Percentiles rank a stretch among this genome's conserved stretches.
Conservation (phyloP, 2,797 vertebrate genomes). For the Anguilla megastoma region DNA sequence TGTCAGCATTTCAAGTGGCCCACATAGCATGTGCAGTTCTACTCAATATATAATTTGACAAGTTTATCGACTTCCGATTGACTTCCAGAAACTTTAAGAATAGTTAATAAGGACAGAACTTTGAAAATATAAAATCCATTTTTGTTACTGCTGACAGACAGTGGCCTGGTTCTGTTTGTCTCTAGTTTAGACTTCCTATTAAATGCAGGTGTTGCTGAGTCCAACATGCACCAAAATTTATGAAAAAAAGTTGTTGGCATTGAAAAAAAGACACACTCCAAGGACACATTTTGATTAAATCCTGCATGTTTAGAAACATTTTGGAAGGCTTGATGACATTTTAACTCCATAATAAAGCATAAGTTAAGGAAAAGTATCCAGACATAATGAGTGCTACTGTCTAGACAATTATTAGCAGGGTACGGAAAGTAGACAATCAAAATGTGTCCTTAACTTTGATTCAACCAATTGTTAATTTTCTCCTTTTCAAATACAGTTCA, state of each 20-base stretch:
- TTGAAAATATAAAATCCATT: not conserved
- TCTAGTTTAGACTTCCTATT: not conserved
- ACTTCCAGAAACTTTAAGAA: not conserved
- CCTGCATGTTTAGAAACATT: not conserved
- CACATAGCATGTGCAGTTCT: not conserved
- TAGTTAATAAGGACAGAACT: not conserved
- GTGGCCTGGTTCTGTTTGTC: not conserved
- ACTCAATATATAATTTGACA: not conserved
- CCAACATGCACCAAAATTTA: not conserved
- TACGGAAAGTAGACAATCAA: not conserved
- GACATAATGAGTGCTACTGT: not conserved
- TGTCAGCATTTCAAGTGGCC: not conserved
- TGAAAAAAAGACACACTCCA: not conserved
- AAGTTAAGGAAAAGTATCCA: not conserved
- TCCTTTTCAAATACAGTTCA: not conserved
- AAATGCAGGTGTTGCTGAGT: not conserved
- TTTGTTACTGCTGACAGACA: not conserved
- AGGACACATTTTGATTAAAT: not conserved
- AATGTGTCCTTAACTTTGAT: not conserved
- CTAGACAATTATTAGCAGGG: too few relatives aligned
- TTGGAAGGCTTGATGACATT: too few relatives aligned
- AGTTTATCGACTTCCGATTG: constrained; percentile 17
- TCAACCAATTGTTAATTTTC: not conserved
- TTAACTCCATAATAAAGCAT: too few relatives aligned
- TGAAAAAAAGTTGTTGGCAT: not conserved